phyloP scores from a whole-genome alignment of 2,113 vertebrate species.

The Myocastor coypus region DNA sequence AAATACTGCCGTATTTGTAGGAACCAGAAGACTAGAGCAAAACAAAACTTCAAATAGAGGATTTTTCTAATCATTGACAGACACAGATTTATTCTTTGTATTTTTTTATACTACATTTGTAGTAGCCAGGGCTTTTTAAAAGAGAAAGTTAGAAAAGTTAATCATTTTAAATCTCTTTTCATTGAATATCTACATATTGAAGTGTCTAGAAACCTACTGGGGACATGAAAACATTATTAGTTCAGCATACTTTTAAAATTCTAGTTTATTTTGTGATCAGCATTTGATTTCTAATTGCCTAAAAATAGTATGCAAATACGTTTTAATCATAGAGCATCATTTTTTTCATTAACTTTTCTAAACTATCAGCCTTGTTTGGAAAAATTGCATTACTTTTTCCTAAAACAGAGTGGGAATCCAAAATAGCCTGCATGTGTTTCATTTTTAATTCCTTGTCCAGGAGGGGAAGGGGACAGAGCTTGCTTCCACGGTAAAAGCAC shows the following conservation, averaged over 20 bases:
- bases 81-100: constrained; percentile 37
- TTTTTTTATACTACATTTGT: constrained; percentile 30
- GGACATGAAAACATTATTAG: constrained; percentile 42
- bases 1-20: neutral
- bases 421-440: constrained; percentile 75
- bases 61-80: constrained; percentile 46
- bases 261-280: constrained; percentile 63
- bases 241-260: constrained; percentile 68
- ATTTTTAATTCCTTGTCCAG: constrained; percentile 66
- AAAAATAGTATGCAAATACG: constrained; percentile 73
- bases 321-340: constrained; percentile 69
- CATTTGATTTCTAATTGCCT: constrained; percentile 73
- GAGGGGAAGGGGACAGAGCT: neutral
- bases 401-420: constrained; percentile 60
- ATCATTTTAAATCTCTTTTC: constrained; percentile 67
- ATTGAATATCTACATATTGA: constrained; percentile 61
- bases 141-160: constrained; percentile 19
- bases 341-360: constrained; percentile 78
- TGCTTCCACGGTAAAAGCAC: constrained; percentile 12
- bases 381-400: constrained; percentile 70
- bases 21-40: constrained; percentile 16
- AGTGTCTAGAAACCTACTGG: constrained; percentile 67
- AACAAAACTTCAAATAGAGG: neutral
- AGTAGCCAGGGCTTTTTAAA: neutral
- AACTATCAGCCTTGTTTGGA: constrained; percentile 76